phyloP scores from a whole-genome alignment of 2,888 invertebrate species.

The Eurytoma adleriae region DNA sequence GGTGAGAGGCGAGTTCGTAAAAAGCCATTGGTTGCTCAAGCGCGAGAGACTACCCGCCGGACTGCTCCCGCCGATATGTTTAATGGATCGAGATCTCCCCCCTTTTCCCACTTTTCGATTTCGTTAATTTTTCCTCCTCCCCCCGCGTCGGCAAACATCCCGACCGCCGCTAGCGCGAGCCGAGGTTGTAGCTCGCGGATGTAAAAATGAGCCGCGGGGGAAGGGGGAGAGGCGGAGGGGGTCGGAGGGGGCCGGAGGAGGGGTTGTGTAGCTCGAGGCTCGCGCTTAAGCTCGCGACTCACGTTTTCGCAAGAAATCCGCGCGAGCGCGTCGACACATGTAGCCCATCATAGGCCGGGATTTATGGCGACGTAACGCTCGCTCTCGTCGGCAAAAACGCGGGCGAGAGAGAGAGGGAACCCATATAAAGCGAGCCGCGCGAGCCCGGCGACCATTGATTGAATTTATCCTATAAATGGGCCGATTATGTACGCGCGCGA shows the following conservation, averaged over 20 bases:
- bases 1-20: constrained; percentile 37
- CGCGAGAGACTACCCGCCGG: neutral
- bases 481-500: constrained; percentile 59
- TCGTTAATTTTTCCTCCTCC: constrained; percentile 5
- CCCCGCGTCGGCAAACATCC: no score
- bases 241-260: neutral
- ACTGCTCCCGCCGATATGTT: no score
- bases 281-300: constrained; percentile 70
- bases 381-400: constrained; percentile 16
- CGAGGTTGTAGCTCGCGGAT: constrained; percentile 15
- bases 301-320: constrained; percentile 74
- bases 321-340: constrained; percentile 75
- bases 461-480: constrained; percentile 72
- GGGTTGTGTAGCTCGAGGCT: constrained; percentile 15
- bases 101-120: neutral
- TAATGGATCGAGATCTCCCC: neutral
- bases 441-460: constrained; percentile 65
- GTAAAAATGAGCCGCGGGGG: constrained; percentile 33
- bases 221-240: neutral
- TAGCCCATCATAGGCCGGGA: constrained; percentile 75
- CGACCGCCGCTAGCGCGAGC: neutral
- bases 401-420: constrained; percentile 15
- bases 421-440: constrained; percentile 49
- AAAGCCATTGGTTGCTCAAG: constrained; percentile 35
- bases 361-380: constrained; percentile 65